Evolutionary conservation across 1,140 invertebrate genomes (phyloP).

Genomic region (Drosophila azteca): DNA sequence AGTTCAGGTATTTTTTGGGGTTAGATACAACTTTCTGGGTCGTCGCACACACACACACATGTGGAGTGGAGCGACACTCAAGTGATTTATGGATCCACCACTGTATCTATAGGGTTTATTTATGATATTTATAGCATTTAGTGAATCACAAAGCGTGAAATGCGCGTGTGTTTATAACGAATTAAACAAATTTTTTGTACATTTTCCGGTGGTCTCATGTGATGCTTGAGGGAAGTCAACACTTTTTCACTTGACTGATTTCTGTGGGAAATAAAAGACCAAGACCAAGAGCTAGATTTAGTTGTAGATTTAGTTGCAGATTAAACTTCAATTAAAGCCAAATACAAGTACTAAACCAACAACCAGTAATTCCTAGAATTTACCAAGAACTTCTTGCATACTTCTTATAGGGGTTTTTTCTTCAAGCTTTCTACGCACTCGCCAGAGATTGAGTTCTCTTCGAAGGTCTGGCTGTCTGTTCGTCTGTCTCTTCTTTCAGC

Average conservation of each 20-base stretch:
- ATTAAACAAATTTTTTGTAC: slow-evolving; percentile 56
- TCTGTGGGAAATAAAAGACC: slow-evolving; percentile 53
- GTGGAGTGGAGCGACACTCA: slow-evolving; percentile 10
- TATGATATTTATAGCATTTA: slow-evolving; percentile 64
- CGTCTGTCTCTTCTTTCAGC: neutral
- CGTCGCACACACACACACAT: slow-evolving; percentile 47
- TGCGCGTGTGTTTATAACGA: slow-evolving; percentile 49
- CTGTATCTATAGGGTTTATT: slow-evolving; percentile 45
- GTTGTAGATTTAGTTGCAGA: neutral
- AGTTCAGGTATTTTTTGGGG: slow-evolving; percentile 5
- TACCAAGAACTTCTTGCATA: neutral
- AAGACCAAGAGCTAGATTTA: neutral
- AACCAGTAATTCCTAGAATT: slow-evolving; percentile 14
- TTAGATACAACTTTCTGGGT: slow-evolving; percentile 59
- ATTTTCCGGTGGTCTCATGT: slow-evolving; percentile 49
- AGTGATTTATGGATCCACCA: slow-evolving; percentile 58
- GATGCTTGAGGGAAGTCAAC: slow-evolving; percentile 56
- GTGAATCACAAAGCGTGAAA: slow-evolving; percentile 71
- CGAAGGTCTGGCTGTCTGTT: neutral
- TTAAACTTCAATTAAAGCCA: slow-evolving; percentile 14
- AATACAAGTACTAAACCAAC: slow-evolving; percentile 2
- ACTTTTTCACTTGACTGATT: slow-evolving; percentile 65
- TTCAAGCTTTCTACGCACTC: slow-evolving; percentile 60
- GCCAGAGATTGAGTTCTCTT: slow-evolving; percentile 45
- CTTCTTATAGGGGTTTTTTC: neutral